Percentiles rank a stretch among this genome's conserved stretches.
Conservation (phyloP, 2,113 vertebrate genomes). For the Pionites leucogaster region DNA sequence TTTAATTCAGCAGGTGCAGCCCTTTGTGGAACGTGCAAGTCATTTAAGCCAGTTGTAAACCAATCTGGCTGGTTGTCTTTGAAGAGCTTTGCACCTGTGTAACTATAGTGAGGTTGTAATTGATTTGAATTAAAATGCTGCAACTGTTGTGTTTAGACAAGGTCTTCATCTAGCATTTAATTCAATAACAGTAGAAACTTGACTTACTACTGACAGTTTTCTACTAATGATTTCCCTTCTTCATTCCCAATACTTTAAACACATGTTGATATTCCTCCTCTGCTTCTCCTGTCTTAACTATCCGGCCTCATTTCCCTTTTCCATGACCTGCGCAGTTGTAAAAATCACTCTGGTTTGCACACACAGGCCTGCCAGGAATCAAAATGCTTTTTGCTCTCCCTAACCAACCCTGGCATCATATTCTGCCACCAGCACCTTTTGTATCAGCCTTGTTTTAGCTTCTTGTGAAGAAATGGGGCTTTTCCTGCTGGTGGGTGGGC, state of each 20-base stretch:
- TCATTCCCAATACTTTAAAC: background rate
- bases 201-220: background rate
- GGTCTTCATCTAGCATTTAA: background rate
- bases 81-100: slow-evolving; percentile 1
- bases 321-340: background rate
- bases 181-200: background rate
- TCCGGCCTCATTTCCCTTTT: background rate
- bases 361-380: background rate
- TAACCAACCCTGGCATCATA: background rate
- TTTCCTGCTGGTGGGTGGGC: background rate
- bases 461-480: background rate
- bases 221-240: background rate
- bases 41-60: background rate
- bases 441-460: background rate
- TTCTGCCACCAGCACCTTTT: background rate
- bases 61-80: background rate
- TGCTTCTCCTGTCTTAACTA: background rate
- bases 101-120: background rate
- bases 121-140: background rate
- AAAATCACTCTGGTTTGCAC: background rate
- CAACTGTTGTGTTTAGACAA: background rate
- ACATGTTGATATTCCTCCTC: background rate
- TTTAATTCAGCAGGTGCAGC: background rate
- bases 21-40: background rate
- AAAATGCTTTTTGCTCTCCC: background rate